phyloP scores from a whole-genome alignment of 1,140 invertebrate species.

The Helicoverpa zea region DNA sequence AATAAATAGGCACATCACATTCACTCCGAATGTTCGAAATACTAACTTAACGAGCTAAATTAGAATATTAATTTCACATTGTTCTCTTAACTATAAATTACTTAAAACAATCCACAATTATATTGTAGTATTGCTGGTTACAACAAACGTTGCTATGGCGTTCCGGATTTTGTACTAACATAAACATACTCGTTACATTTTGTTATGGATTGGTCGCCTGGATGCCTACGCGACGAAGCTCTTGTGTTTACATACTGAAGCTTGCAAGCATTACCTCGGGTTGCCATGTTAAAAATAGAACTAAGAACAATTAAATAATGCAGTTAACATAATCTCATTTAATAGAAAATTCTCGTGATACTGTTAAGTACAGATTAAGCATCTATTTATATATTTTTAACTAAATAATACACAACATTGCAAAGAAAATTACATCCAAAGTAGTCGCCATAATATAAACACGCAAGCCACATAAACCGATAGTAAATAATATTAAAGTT shows the following conservation, averaged over 20 bases:
- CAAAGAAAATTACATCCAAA: slow-evolving; percentile 57
- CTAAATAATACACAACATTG: slow-evolving; percentile 49
- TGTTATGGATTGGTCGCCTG: slow-evolving; percentile 11
- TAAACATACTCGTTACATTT: slow-evolving; percentile 40
- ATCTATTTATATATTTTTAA: slow-evolving; percentile 42
- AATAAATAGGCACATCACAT: slow-evolving; percentile 85
- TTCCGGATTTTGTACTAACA: slow-evolving; percentile 78
- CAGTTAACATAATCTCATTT: slow-evolving; percentile 45
- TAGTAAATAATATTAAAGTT: slow-evolving; percentile 37
- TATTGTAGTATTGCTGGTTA: slow-evolving; percentile 73
- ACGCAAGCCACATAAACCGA: slow-evolving; percentile 41
- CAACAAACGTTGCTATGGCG: slow-evolving; percentile 77
- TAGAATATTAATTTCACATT: slow-evolving; percentile 69
- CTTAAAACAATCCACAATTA: slow-evolving; percentile 74
- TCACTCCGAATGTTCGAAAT: slow-evolving; percentile 74
- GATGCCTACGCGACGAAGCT: not conserved
- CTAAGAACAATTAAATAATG: slow-evolving; percentile 39
- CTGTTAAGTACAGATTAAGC: slow-evolving; percentile 49
- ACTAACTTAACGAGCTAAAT: slow-evolving; percentile 72
- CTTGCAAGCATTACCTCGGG: slow-evolving; percentile 1
- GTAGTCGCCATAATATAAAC: slow-evolving; percentile 44
- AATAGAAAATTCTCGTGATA: slow-evolving; percentile 43
- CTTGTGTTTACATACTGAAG: not conserved
- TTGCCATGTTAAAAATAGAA: slow-evolving; percentile 27
- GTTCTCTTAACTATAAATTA: slow-evolving; percentile 65